Evolutionary conservation across 2,888 invertebrate species (phyloP).

Genomic region (Andrena bucephala): DNA sequence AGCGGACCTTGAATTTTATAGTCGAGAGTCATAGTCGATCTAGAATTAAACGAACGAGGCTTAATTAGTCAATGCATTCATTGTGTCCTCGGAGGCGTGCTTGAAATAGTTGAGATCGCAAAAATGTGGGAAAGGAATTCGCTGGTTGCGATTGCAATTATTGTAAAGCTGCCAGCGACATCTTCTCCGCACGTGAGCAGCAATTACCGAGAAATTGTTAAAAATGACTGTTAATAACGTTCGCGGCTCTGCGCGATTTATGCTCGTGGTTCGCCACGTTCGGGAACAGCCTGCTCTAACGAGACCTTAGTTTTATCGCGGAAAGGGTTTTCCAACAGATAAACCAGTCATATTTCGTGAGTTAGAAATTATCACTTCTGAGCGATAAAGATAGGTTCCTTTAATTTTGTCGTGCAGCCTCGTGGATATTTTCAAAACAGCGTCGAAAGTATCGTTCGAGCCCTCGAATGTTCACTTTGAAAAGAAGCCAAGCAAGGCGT

Average conservation of each 20-base stretch:
- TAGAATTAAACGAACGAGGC: background rate
- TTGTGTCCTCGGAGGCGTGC: background rate
- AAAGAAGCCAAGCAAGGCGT: too few relatives aligned
- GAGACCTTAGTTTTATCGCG: constrained; percentile 28
- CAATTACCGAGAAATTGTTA: constrained; percentile 47
- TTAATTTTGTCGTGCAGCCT: too few relatives aligned
- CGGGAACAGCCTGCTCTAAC: constrained; percentile 37
- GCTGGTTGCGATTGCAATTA: constrained; percentile 26
- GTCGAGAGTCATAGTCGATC: background rate
- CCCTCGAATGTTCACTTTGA: too few relatives aligned
- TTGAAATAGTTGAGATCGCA: constrained; percentile 5
- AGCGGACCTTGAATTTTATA: constrained; percentile 17
- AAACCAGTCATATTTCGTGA: background rate
- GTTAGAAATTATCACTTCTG: background rate
- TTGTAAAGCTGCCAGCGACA: constrained; percentile 17
- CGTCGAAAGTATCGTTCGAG: too few relatives aligned
- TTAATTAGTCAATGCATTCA: constrained; percentile 33
- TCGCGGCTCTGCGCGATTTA: constrained; percentile 20
- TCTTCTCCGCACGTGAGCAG: constrained; percentile 25
- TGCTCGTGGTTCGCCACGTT: constrained; percentile 26
- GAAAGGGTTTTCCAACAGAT: constrained; percentile 14
- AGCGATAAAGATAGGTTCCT: background rate
- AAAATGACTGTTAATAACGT: constrained; percentile 50
- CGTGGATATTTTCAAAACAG: too few relatives aligned
- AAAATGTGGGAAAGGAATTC: constrained; percentile 29